These are phyloP conservation scores for Paradoxurus hermaphroditus DNA, from an alignment of 2,113 vertebrate species.

Conservation along the genomic window DNA sequence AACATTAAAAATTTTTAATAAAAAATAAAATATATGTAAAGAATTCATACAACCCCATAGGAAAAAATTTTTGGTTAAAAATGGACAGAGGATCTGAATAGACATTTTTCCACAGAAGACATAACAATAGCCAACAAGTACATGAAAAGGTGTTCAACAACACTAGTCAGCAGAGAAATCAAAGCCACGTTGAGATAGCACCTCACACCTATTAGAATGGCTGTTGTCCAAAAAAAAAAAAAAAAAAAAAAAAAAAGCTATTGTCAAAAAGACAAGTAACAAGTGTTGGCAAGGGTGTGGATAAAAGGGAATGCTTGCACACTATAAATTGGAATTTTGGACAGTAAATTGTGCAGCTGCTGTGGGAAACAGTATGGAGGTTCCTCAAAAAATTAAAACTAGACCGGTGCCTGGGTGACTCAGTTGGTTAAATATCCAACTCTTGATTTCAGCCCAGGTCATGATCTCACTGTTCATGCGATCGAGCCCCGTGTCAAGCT, in stretches of 20 bases:
- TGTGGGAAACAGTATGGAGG: background rate
- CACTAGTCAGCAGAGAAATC: background rate
- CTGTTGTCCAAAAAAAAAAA: background rate
- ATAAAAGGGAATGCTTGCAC: background rate
- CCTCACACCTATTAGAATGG: background rate
- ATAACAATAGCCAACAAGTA: background rate
- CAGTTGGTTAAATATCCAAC: too few species aligned
- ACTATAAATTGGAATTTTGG: background rate
- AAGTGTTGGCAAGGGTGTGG: background rate
- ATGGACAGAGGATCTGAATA: background rate
- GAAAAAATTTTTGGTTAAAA: background rate
- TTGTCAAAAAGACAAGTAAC: background rate
- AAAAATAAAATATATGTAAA: background rate
- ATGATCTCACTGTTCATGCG: too few species aligned
- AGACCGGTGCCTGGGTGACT: background rate
- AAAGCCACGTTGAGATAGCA: background rate
- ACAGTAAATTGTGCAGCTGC: background rate
- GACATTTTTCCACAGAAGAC: background rate
- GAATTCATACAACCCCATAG: background rate
- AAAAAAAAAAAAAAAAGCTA: background rate
- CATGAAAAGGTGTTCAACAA: background rate
- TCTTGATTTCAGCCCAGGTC: too few species aligned
- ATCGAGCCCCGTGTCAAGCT: too few species aligned
- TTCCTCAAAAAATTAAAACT: background rate
- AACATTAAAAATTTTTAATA: too few species aligned